These are phyloP conservation scores for Toxonevra muliebris DNA, from an alignment of 2,888 invertebrate species.

Conservation along the genomic window DNA sequence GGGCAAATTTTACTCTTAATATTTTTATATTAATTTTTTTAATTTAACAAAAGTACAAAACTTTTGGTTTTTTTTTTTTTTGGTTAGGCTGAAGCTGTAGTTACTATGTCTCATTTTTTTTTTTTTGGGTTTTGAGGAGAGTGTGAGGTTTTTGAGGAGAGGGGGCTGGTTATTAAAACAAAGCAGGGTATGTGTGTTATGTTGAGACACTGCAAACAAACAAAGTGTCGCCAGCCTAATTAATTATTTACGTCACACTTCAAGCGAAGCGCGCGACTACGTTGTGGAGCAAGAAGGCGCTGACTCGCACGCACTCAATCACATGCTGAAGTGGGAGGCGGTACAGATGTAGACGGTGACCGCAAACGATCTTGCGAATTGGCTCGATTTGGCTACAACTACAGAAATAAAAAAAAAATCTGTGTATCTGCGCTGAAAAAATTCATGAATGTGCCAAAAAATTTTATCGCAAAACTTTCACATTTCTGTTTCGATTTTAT, in stretches of 20 bases:
- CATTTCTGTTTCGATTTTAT: constrained; percentile 21
- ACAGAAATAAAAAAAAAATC: background rate
- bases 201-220: background rate
- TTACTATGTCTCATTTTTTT: too few relatives aligned
- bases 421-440: background rate
- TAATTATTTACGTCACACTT: constrained; percentile 49
- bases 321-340: background rate
- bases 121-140: too few relatives aligned
- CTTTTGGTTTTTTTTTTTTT: too few relatives aligned
- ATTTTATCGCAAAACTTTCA: constrained; percentile 27
- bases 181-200: background rate
- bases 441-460: constrained; percentile 20
- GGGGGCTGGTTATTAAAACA: background rate
- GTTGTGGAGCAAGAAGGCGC: background rate
- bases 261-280: background rate
- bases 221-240: constrained; percentile 35
- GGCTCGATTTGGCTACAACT: background rate
- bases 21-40: too few relatives aligned
- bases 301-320: constrained; percentile 19
- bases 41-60: too few relatives aligned
- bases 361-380: background rate
- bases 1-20: too few relatives aligned
- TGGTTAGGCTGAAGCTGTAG: background rate
- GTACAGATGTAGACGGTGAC: background rate
- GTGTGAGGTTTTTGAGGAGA: too few relatives aligned